Base-by-base conservation (phyloP, 2,888 invertebrate species). In the Ectobius pallidus region DNA sequence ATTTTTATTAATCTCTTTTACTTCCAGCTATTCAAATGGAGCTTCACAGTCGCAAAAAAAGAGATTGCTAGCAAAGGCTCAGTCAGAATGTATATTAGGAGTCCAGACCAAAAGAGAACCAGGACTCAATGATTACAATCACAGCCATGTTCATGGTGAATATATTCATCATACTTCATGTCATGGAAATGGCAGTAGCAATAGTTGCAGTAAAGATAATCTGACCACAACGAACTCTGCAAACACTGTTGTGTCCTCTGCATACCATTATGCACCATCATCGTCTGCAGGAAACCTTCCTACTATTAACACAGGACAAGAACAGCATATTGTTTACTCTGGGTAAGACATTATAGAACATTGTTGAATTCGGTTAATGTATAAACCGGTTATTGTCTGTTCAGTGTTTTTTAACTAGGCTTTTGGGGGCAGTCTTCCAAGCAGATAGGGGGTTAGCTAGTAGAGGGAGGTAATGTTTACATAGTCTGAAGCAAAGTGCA, bases 21-120 rank as follows among this genome's bases (percentile, higher is more conserved):
- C 69, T 42, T 69, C 83, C 72, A 81, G 81, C 76, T 82, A 83
- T 74, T 81, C 73, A 58, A 67, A 73, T 76, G 81, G 75, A 82
- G 82, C 89, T 76, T 90, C 90, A 11, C 92, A 93, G 81, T 93
- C 93, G 69, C 95, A 96, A 84, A 96, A 96, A 88, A 96, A 96
- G 82, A 88, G 95, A 32, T 85, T 96, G 70, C 84, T 96, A 75
- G 95, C 95, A 70, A 94, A 96, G 84, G 94, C 94, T 63, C 94
- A 95, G 80, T 91, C 89, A 20, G 91, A 92, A 79, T 90, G 90
- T 79, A 77, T 80, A 73, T 76, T 80, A 68, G 78, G 78, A 22
- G 76, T 76, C 52, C 78, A 74, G 14, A 65, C 75, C 3, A 76
- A 76, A 39, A 69, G 74, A 34, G 76, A 76, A 46, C 80, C 82